These are phyloP conservation scores for Percopsis transmontana DNA, from an alignment of 2,113 vertebrate genomes.

Conservation along the genomic window DNA sequence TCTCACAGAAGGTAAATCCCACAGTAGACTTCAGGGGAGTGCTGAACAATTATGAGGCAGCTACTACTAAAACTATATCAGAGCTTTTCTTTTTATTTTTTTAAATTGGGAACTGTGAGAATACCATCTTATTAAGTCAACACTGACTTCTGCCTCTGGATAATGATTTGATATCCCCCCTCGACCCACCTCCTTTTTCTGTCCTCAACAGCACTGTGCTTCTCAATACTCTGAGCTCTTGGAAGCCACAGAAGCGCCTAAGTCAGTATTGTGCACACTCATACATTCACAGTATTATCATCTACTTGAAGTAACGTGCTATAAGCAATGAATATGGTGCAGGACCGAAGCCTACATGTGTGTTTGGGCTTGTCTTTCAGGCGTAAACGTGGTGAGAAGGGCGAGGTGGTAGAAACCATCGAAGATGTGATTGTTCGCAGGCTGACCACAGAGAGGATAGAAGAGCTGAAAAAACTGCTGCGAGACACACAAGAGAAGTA, in stretches of 20 bases:
- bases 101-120: too few species aligned
- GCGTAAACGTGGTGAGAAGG: conserved; percentile 96
- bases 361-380: conserved; percentile 61
- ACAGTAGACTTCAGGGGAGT: background rate
- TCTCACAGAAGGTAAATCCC: conserved; percentile 93
- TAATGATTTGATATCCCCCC: conserved; percentile 1
- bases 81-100: too few species aligned
- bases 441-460: conserved; percentile 92
- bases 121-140: background rate
- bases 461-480: conserved; percentile 94
- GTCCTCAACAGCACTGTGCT: conserved; percentile 89
- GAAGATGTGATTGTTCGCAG: conserved; percentile 98
- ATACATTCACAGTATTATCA: background rate
- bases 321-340: background rate
- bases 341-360: background rate
- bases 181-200: conserved; percentile 28
- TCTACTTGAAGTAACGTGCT: background rate
- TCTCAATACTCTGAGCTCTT: conserved; percentile 97
- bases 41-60: too few species aligned
- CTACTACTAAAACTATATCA: too few species aligned
- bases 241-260: conserved; percentile 97
- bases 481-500: conserved; percentile 98
- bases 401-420: conserved; percentile 97
- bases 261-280: conserved; percentile 80
- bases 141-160: background rate